Evolutionary conservation across 2,888 invertebrate genomes (phyloP), one percentile per base, ranked within the genome.

Genomic region (Odontothrips loti): DNA sequence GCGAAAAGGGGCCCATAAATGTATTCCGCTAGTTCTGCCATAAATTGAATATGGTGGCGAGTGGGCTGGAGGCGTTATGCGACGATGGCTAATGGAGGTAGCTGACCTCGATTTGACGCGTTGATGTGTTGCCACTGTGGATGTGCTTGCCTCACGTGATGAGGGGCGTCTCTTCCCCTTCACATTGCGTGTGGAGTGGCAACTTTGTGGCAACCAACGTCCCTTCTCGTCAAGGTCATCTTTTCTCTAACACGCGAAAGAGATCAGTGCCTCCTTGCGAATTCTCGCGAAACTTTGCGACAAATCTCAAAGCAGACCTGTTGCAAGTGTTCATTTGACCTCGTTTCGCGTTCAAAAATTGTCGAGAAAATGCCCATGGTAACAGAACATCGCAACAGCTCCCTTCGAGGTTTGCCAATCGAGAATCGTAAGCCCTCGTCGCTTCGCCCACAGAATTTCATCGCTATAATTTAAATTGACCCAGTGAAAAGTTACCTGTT

Each of bases 401-500:
- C 58, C 58, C 58, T 58, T 58, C 15, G 58, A 12, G 11, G 58
- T 58, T 58, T 58, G 6, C 17, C 34, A 43, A 43, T 4, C 34
- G 34, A 43, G 34, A 43, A 43, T 43, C 34, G 34, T 43, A 43
- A 43, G 34, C 58, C n/a, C 17, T n/a, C n/a, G 58, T 58, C 58
- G 58, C 58, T 58, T 15, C 34, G 34, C 6, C 20, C 58, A 58
- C 6, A 17, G 15, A 58, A 11, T 11, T 23, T 11, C 27, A 75
- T 75, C 11, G 68, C 58, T 15, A 27, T 27, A 27, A 27, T 75
- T 27, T 23, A 10, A 75, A 75, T 75, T 27, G 27, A 27, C 68
- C 27, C 68, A 75, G 68, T 75, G 68, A 27, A 75, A 75, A 75
- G 68, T 75, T 75, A 75, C 68, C 68, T 75, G 68, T 27, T 27